Conservation (phyloP, 2,888 invertebrate species). For the Nudaria mundana region DNA sequence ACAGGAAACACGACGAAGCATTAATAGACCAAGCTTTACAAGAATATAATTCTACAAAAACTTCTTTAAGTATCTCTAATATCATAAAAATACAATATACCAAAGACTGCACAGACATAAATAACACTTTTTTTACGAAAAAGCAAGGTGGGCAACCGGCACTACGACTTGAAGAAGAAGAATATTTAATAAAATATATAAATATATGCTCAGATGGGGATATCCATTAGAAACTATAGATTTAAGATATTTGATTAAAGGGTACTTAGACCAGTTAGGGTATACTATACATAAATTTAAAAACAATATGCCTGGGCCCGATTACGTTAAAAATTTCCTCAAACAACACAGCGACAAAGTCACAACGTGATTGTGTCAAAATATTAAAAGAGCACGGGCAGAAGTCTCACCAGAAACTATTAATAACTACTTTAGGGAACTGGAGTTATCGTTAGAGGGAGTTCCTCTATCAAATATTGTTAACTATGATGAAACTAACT, state of each 20-base stretch:
- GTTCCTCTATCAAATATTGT: background rate
- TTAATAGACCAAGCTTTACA: no score
- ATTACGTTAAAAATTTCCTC: background rate
- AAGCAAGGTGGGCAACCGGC: constrained; percentile 4
- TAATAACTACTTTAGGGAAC: background rate
- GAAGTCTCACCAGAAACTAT: constrained; percentile 1
- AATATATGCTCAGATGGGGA: constrained; percentile 5
- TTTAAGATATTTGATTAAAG: constrained; percentile 2
- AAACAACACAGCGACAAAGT: background rate
- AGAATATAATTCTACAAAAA: no score
- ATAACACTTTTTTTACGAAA: constrained; percentile 5
- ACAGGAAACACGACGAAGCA: no score
- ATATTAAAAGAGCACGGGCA: background rate
- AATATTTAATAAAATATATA: constrained; percentile 1
- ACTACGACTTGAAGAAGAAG: background rate
- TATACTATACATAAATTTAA: background rate
- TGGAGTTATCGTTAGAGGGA: background rate
- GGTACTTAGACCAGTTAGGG: background rate
- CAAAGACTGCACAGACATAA: constrained; percentile 3
- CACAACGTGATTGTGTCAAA: background rate
- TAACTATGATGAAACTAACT: constrained; percentile 3
- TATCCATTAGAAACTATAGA: constrained; percentile 2
- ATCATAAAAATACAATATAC: constrained; percentile 5
- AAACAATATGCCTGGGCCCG: constrained; percentile 2
- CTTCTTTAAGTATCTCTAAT: background rate